Conservation (phyloP, 2,113 vertebrate genomes). For the Rhizomys pruinosus region DNA sequence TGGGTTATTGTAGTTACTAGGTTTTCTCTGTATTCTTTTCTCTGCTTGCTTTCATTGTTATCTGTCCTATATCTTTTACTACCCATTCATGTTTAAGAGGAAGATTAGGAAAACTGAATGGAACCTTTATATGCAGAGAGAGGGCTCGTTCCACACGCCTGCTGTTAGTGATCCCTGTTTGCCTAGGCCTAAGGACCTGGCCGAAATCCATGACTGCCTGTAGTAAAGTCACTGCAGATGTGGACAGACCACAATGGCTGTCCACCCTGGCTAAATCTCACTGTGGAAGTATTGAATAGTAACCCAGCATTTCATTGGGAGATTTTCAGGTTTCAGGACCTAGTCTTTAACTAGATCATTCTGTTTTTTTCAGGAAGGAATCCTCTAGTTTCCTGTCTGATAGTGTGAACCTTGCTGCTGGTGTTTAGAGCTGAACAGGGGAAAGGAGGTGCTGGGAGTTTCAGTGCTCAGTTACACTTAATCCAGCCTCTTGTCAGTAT, state of each 20-base stretch:
- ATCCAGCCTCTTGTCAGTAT: neutral
- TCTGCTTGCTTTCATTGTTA: neutral
- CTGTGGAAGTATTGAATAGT: neutral
- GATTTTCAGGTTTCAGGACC: neutral
- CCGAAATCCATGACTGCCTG: neutral
- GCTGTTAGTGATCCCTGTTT: neutral
- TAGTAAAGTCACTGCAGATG: neutral
- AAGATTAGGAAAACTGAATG: neutral
- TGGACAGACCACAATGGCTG: neutral
- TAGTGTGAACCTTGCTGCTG: neutral
- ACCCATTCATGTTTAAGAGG: conserved; percentile 6
- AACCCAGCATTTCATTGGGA: conserved; percentile 1
- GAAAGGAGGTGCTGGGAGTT: neutral
- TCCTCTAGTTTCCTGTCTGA: neutral
- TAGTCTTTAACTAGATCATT: neutral
- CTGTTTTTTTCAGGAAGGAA: neutral
- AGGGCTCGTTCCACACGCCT: neutral
- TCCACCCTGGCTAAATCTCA: neutral
- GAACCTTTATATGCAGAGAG: neutral
- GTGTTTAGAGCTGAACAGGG: neutral
- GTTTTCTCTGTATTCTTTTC: conserved; percentile 28
- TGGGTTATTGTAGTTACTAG: neutral
- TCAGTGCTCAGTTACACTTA: neutral
- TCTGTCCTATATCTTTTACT: conserved; percentile 20
- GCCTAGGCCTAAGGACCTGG: neutral